Evolutionary conservation across 2,797 vertebrate species (phyloP).

Genomic region (Spatula versicolor): DNA sequence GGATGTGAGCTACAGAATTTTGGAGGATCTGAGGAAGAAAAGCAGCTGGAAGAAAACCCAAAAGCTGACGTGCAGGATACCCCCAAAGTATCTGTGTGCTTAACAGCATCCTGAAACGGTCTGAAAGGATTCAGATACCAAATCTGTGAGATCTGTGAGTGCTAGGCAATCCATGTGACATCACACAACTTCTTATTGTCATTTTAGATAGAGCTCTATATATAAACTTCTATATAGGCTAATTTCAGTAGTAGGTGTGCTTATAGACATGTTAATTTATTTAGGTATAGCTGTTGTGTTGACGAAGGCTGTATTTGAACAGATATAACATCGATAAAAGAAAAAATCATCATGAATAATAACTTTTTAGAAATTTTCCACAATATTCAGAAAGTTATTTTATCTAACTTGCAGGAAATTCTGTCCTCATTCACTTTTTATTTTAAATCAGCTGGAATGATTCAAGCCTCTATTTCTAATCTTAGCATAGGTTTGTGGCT

Average conservation of each 20-base stretch:
- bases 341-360: background rate
- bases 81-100: background rate
- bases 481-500: background rate
- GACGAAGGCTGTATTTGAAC: background rate
- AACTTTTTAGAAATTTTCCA: background rate
- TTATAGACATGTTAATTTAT: background rate
- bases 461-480: constrained; percentile 6
- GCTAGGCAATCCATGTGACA: background rate
- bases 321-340: background rate
- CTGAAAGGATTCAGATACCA: background rate
- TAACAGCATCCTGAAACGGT: background rate
- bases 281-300: background rate
- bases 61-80: background rate
- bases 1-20: background rate
- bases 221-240: background rate
- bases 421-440: background rate
- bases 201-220: background rate
- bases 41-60: background rate
- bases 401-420: background rate
- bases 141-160: background rate
- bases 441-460: background rate
- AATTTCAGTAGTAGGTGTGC: background rate
- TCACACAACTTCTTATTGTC: fast-evolving
- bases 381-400: constrained; percentile 5
- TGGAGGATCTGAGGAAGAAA: background rate